Percentiles rank a stretch among this genome's conserved stretches.
These are phyloP conservation scores for Platypus cylindrus DNA, from an alignment of 2,888 invertebrate genomes.

Conservation along the genomic window DNA sequence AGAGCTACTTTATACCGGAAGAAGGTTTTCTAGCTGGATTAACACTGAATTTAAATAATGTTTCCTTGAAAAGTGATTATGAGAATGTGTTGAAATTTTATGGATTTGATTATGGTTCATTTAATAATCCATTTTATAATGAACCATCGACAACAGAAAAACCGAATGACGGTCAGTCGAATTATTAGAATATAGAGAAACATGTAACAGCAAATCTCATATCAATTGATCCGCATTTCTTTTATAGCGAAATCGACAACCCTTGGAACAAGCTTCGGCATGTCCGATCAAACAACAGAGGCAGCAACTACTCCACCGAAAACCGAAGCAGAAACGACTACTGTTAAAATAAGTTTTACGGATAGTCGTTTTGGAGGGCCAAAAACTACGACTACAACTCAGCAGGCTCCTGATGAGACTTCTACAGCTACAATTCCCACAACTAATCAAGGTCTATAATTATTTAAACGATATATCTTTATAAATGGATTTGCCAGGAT, in stretches of 20 bases:
- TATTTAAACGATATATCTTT: too few relatives aligned
- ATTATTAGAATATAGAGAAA: constrained; percentile 1
- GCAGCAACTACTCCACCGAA: neutral
- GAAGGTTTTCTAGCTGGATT: constrained; percentile 74
- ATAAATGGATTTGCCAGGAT: too few relatives aligned
- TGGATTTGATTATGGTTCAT: constrained; percentile 59
- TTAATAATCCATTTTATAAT: constrained; percentile 30
- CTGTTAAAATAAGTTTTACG: constrained; percentile 6
- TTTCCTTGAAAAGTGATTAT: constrained; percentile 60
- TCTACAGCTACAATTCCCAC: neutral
- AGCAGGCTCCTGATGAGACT: neutral
- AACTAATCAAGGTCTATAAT: too few relatives aligned
- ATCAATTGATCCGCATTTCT: neutral
- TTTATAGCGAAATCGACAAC: constrained; percentile 5
- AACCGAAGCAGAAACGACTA: constrained; percentile 9
- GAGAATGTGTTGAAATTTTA: constrained; percentile 63
- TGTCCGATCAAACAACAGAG: constrained; percentile 7
- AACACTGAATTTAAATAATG: constrained; percentile 65
- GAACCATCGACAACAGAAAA: constrained; percentile 24
- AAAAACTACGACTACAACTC: neutral
- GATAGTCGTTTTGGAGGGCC: neutral
- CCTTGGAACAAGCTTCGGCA: constrained; percentile 8
- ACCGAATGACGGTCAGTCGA: constrained; percentile 10
- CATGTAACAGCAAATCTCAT: too few relatives aligned
- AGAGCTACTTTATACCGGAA: constrained; percentile 74